Evolutionary conservation across 23 tunicate species (phyloP).

Genomic region (Botrylloides violaceus): DNA sequence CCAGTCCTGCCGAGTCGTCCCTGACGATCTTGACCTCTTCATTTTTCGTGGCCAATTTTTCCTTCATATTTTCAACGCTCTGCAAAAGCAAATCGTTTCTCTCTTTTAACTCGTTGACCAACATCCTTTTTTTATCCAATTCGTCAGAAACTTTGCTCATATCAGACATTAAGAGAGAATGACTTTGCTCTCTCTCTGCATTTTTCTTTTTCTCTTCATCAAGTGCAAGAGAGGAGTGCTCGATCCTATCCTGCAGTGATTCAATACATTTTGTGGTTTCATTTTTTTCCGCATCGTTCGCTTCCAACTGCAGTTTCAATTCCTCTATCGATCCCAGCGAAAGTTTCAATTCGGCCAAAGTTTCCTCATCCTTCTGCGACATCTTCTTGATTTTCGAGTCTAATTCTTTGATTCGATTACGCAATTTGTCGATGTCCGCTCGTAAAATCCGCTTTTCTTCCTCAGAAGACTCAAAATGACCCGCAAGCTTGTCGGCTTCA

Average conservation of each 20-base stretch:
- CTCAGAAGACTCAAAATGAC: neutral
- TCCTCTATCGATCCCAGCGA: neutral
- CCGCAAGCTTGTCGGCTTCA: neutral
- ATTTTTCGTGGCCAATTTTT: neutral
- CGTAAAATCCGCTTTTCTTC: neutral
- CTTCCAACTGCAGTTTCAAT: conserved; percentile 2
- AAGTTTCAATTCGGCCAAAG: neutral
- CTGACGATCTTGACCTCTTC: neutral
- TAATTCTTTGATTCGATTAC: neutral
- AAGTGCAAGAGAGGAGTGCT: neutral
- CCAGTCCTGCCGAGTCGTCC: no score
- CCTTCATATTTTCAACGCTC: conserved; percentile 9
- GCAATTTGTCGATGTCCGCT: neutral
- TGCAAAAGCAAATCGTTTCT: conserved; percentile 4
- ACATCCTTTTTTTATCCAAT: neutral
- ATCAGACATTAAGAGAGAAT: neutral
- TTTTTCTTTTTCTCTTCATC: conserved; percentile 6
- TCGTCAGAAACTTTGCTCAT: neutral
- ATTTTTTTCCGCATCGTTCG: neutral
- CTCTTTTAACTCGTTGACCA: conserved; percentile 1
- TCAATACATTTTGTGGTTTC: neutral
- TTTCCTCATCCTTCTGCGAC: neutral
- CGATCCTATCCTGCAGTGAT: conserved; percentile 4
- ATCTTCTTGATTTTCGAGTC: neutral
- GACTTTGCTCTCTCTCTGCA: neutral